Evolutionary conservation across 2,888 invertebrate genomes (phyloP).

Genomic region (Macrosoma leucophasiata): DNA sequence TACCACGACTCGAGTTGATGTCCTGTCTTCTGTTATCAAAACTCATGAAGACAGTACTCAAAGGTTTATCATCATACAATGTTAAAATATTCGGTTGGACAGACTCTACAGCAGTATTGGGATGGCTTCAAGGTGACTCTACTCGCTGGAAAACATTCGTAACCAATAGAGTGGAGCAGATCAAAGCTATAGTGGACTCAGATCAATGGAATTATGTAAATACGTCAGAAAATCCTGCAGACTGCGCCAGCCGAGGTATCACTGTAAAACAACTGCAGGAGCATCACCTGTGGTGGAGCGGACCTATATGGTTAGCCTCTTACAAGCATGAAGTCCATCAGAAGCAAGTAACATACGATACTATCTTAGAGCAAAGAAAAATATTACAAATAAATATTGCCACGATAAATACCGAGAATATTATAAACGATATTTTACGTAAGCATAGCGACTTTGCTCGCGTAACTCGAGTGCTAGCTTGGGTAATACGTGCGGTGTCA

Average conservation of each 20-base stretch:
- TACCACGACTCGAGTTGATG: too few relatives aligned
- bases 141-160: constrained; percentile 15
- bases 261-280: constrained; percentile 9
- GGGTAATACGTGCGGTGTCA: constrained; percentile 1
- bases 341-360: too few relatives aligned
- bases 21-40: too few relatives aligned
- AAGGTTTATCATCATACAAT: not conserved
- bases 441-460: constrained; percentile 3
- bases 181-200: constrained; percentile 7
- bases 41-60: too few relatives aligned
- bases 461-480: constrained; percentile 6
- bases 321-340: too few relatives aligned
- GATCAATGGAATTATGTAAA: constrained; percentile 10
- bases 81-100: constrained; percentile 13
- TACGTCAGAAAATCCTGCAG: constrained; percentile 19
- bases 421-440: constrained; percentile 1
- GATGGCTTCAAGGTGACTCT: constrained; percentile 19
- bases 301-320: not conserved
- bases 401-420: not conserved
- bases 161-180: constrained; percentile 14
- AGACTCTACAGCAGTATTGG: constrained; percentile 16
- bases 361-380: too few relatives aligned
- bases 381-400: too few relatives aligned
- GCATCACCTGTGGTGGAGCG: not conserved
- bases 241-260: constrained; percentile 19